Percentiles rank a stretch among this genome's conserved stretches.
Evolutionary conservation across 2,797 vertebrate species (phyloP).

Genomic region (Clarias platycephalus): DNA sequence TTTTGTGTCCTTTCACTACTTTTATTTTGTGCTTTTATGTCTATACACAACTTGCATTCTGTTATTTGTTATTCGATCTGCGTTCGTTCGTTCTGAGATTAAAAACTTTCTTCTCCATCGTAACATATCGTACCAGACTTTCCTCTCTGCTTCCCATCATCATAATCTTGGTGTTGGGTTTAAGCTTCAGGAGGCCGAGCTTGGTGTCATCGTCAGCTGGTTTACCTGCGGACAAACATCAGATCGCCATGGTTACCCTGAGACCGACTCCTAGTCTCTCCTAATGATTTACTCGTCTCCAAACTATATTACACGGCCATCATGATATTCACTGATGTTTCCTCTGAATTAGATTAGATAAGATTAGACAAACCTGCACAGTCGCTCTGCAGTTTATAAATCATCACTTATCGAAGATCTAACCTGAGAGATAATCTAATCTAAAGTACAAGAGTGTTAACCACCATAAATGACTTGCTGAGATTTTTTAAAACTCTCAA

Average conservation of each 20-base stretch:
- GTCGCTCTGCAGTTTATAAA: not conserved
- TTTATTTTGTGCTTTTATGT: too few species aligned
- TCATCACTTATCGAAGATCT: not conserved
- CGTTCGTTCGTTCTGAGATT: not conserved
- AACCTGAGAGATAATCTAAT: not conserved
- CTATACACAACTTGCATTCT: too few species aligned
- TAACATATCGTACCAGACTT: slow-evolving; percentile 83
- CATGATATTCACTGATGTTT: not conserved
- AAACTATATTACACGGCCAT: not conserved
- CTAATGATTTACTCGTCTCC: not conserved
- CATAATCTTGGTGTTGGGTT: slow-evolving; percentile 99
- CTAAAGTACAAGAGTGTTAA: not conserved
- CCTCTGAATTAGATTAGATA: not conserved
- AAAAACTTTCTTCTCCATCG: not conserved
- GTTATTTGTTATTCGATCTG: too few species aligned
- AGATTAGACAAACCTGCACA: not conserved
- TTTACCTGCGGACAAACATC: slow-evolving; percentile 79
- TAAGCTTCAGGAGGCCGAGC: slow-evolving; percentile 92
- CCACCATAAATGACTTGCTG: not conserved
- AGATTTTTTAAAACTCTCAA: not conserved
- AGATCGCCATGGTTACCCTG: not conserved
- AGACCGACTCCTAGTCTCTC: not conserved
- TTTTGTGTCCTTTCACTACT: too few species aligned
- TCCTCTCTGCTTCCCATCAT: slow-evolving; percentile 99
- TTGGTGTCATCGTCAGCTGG: slow-evolving; percentile 95